Base-by-base conservation (phyloP, 2,888 invertebrate species). In the Stratiomys singularior region DNA sequence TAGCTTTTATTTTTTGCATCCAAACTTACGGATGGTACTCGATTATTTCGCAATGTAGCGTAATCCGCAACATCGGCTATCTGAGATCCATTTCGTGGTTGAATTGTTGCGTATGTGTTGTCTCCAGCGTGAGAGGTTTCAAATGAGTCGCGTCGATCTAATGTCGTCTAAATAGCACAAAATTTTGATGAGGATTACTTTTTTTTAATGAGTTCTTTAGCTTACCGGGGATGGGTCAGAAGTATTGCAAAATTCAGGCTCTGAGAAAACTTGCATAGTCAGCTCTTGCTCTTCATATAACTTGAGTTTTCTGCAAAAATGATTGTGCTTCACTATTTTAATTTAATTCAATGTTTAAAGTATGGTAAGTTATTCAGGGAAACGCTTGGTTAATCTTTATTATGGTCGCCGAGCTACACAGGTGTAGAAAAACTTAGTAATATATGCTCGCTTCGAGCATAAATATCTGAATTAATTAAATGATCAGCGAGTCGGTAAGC, bases 271-370 rank as follows among this genome's bases (percentile, higher is more conserved):
- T 86, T 96, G 95, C 96, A 96, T 96, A 37, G 96, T 96, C 77
- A 96, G 88, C 87, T 96, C 96, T 87, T 96, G 96, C 82, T 96
- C 96, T 86, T 96, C 96, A 82, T 96, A 96, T 0, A 96, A 91
- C 84, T 96, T 92, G 28, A 96, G 88, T 88, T 96, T 96, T 83
- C 93, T 93, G 81, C 1, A 84, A 84, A 80, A 1, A 37, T 37
- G 9, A 37, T 5, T 5, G 9, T 5, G 9, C 9, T 37, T 37
- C 5, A 9, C 9, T 37, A 37, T 37, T 37, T 37, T 37, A 37
- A 37, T 37, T 37, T 9, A 37, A 3, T 5, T 37, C 37, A 3
- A 9, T 37, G n/a, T n/a, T n/a, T n/a, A n/a, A n/a, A n/a, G n/a
- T n/a, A n/a, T n/a, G n/a, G n/a, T n/a, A n/a, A n/a, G n/a, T n/a